These are phyloP conservation scores for Sphaeramia orbicularis DNA, from an alignment of 2,797 vertebrate species.

Conservation along the genomic window DNA sequence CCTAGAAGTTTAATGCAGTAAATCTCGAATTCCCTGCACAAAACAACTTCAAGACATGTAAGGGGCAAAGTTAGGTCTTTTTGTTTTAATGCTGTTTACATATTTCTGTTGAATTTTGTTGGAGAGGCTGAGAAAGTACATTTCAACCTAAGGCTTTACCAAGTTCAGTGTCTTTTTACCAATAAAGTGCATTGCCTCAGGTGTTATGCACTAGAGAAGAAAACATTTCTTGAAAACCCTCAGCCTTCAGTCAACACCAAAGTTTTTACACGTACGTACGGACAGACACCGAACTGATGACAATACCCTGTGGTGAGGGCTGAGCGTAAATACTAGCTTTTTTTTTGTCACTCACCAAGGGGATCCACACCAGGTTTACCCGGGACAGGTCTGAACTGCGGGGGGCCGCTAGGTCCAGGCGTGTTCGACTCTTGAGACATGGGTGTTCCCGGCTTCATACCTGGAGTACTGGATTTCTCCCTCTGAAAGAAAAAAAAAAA, in stretches of 20 bases:
- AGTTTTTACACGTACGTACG: too few relatives aligned
- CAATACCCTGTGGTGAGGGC: too few relatives aligned
- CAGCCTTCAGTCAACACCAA: too few relatives aligned
- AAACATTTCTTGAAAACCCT: too few relatives aligned
- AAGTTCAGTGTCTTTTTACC: neutral
- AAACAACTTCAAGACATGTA: too few relatives aligned
- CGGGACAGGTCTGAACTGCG: conserved; percentile 86
- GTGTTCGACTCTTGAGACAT: conserved; percentile 88
- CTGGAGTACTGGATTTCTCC: conserved; percentile 92
- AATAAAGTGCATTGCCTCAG: neutral
- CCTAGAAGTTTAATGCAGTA: too few relatives aligned
- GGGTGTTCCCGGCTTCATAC: conserved; percentile 91
- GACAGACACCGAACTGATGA: too few relatives aligned
- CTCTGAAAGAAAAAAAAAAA: conserved; percentile 70
- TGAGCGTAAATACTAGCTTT: conserved; percentile 1
- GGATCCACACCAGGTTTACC: conserved; percentile 88
- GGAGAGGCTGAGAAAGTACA: too few relatives aligned
- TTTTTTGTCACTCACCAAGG: conserved; percentile 78
- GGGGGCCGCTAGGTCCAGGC: conserved; percentile 85
- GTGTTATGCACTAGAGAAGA: neutral
- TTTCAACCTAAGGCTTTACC: neutral
- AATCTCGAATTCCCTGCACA: too few relatives aligned
- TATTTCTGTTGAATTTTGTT: too few relatives aligned
- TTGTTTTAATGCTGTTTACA: too few relatives aligned
- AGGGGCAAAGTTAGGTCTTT: too few relatives aligned